Evolutionary conservation across 1,140 invertebrate genomes (phyloP), one percentile per base, ranked within the genome.

Genomic region (Trichoplusia ni): DNA sequence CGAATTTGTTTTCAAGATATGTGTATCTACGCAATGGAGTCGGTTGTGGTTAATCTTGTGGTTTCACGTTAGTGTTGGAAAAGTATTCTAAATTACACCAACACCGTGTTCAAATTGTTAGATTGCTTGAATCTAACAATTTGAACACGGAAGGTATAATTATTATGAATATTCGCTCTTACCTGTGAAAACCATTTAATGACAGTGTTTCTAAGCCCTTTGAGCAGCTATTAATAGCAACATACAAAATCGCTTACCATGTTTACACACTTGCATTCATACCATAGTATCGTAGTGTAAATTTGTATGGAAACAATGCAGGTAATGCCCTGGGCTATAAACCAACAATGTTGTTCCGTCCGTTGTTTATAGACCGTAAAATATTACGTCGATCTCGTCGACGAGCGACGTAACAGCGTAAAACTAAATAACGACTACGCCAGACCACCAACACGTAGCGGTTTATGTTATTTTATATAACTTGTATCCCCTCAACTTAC

Each of bases 281-380:
- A 31, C 25, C 23, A 14, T 46, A 46, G 49, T 58, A 49, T 27
- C 8, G 44, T 21, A 18, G 23, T 38, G 49, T 49, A 54, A 46
- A 49, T 54, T 69, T 49, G 42, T 46, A 54, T 53, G 64, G 68
- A 72, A 77, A 77, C 75, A 77, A 73, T 71, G 61, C 67, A 73
- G 71, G 67, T 67, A 64, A 61, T 62, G 23, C 51, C 42, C 47
- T 19, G 3, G 13, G 59, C 64, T 13, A 23, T 80, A 75, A 73
- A 71, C 38, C 27, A 64, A 81, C 78, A 81, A 46, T 79, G 79
- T 81, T 66, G 69, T 61, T 11, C 37, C 14, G 46, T 31, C 47
- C 29, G 46, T 8, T 35, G 40, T 81, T 81, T 83, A 81, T 81
- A 71, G 64, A 51, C 72, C 79, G 72, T 81, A 79, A 83, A 83